A percentile compares a stretch with the other conserved stretches of the same genome.
These are phyloP conservation scores for Gryllus bimaculatus DNA, from an alignment of 1,140 invertebrate species.

Conservation along the genomic window DNA sequence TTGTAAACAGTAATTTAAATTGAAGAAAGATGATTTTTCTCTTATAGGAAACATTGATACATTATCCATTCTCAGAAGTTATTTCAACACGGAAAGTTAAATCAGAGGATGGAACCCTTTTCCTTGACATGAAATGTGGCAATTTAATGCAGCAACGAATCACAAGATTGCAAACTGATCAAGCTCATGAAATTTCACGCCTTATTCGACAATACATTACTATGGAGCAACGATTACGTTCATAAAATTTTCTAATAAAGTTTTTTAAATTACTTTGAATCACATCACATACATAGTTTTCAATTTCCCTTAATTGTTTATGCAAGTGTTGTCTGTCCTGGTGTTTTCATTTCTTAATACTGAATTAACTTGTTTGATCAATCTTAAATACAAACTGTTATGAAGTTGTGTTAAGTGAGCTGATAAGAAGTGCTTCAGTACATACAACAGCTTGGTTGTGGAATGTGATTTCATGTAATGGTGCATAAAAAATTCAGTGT, in stretches of 20 bases:
- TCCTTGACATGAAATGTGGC: slow-evolving; percentile 93
- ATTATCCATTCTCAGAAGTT: slow-evolving; percentile 88
- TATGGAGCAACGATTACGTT: slow-evolving; percentile 52
- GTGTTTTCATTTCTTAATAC: too few species aligned
- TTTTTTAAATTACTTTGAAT: neutral
- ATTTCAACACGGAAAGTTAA: slow-evolving; percentile 89
- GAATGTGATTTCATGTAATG: too few species aligned
- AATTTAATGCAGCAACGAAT: slow-evolving; percentile 93
- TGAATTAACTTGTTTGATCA: too few species aligned
- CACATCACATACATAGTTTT: too few species aligned
- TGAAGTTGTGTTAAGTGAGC: too few species aligned
- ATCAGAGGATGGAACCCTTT: slow-evolving; percentile 86
- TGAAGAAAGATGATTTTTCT: neutral
- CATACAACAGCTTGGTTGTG: too few species aligned
- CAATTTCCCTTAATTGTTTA: too few species aligned
- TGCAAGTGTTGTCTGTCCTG: too few species aligned
- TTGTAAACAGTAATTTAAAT: neutral
- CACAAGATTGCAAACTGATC: slow-evolving; percentile 90
- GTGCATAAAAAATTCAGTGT: too few species aligned
- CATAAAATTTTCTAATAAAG: neutral
- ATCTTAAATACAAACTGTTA: too few species aligned
- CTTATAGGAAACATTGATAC: slow-evolving; percentile 70
- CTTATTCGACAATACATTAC: slow-evolving; percentile 94
- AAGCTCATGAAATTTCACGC: slow-evolving; percentile 90
- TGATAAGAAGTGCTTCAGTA: too few species aligned